These are phyloP conservation scores for Pammene fasciana DNA, from an alignment of 2,888 invertebrate genomes.

Conservation along the genomic window DNA sequence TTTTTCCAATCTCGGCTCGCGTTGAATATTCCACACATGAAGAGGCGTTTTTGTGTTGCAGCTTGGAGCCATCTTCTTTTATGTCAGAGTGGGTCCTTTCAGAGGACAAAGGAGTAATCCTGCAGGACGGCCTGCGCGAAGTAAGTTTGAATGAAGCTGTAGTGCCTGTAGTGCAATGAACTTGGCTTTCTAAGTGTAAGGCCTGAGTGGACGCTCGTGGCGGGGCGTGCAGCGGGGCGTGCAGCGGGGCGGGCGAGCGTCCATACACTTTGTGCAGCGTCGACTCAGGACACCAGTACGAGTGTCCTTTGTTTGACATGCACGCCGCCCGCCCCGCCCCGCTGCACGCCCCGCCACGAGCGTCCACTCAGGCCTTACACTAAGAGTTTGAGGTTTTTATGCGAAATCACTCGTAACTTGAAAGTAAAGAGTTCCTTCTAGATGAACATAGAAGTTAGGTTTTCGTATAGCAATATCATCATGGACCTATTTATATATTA, in stretches of 20 bases:
- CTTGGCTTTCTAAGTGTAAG: constrained; percentile 1
- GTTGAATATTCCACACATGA: constrained; percentile 40
- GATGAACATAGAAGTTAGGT: too few relatives aligned
- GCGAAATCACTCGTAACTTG: neutral
- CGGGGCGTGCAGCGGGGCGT: too few relatives aligned
- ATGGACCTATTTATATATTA: too few relatives aligned
- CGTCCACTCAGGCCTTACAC: too few relatives aligned
- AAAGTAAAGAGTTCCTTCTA: neutral
- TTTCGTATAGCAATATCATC: too few relatives aligned
- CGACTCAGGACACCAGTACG: too few relatives aligned
- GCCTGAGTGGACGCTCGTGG: too few relatives aligned
- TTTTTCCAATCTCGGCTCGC: constrained; percentile 37
- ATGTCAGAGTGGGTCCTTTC: constrained; percentile 41
- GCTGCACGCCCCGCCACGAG: too few relatives aligned
- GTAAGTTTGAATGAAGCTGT: constrained; percentile 30
- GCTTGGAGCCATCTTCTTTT: constrained; percentile 39
- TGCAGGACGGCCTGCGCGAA: constrained; percentile 14
- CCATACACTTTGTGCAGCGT: too few relatives aligned
- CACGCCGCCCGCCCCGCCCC: too few relatives aligned
- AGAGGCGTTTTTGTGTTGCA: constrained; percentile 40
- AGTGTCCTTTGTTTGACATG: too few relatives aligned
- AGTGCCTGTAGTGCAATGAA: constrained; percentile 34
- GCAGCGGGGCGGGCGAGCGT: too few relatives aligned
- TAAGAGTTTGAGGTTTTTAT: neutral
- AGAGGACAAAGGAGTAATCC: constrained; percentile 39